These are phyloP conservation scores for Doryteuthis pealeii DNA, from an alignment of 1,140 invertebrate genomes.

Conservation along the genomic window DNA sequence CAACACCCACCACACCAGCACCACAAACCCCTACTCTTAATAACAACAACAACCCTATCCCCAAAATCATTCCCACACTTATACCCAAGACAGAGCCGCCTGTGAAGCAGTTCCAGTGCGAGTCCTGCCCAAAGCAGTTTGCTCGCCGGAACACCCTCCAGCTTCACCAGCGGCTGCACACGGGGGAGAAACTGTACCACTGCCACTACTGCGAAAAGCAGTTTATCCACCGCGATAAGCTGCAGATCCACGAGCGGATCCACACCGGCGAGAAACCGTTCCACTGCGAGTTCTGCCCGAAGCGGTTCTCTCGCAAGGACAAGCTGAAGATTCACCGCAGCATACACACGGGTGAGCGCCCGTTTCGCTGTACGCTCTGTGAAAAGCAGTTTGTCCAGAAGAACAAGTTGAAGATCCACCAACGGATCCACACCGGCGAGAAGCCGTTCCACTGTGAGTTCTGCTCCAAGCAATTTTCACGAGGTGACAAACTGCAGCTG, in stretches of 20 bases:
- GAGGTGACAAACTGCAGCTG: constrained; percentile 87
- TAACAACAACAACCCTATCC: no score
- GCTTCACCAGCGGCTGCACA: constrained; percentile 27
- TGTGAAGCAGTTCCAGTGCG: constrained; percentile 83
- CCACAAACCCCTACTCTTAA: not conserved
- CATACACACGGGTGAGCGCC: constrained; percentile 83
- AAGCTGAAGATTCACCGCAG: constrained; percentile 89
- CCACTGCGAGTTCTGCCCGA: constrained; percentile 49
- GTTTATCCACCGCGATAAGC: constrained; percentile 91
- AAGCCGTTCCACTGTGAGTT: constrained; percentile 61
- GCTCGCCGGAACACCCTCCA: constrained; percentile 72
- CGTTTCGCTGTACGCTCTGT: constrained; percentile 25
- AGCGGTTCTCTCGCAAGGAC: constrained; percentile 86
- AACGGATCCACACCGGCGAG: constrained; percentile 75
- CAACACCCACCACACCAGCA: not conserved
- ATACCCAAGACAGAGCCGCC: constrained; percentile 63
- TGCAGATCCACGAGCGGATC: constrained; percentile 76
- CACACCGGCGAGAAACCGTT: constrained; percentile 59
- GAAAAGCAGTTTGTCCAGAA: constrained; percentile 22
- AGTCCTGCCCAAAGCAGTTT: constrained; percentile 85
- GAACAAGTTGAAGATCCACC: constrained; percentile 31
- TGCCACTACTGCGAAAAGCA: constrained; percentile 80
- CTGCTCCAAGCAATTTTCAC: constrained; percentile 82
- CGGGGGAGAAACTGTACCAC: constrained; percentile 71
- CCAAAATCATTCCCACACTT: not conserved